Base-by-base conservation (phyloP, 2,888 invertebrate genomes). In the Tachina fera region DNA sequence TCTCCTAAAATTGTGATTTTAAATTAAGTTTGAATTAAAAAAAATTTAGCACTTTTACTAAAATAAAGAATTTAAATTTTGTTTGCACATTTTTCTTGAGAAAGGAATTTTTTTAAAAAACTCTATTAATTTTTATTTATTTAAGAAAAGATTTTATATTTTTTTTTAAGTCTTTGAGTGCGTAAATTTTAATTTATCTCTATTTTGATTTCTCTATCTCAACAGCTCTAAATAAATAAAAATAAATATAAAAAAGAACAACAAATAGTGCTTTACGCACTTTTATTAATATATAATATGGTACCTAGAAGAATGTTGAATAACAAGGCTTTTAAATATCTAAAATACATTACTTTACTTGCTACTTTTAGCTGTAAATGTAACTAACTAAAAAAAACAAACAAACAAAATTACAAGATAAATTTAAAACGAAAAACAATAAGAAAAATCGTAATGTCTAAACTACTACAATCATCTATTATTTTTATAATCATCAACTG, bases 391-490 rank as follows among this genome's bases (percentile, higher is more conserved):
- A 76, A 31, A 74, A 51, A 41, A 63, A 31, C 11, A 39, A 39
- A 31, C 9, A 39, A 19, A 45, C 9, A 74, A n/a, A 61, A 47
- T 39, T 43, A 16, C 19, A 71, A 53, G 53, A 75, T 45, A 39
- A 65, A 43, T 22, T 19, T 31, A 51, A 45, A 70, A 43, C 43
- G 14, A 31, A 63, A 61, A 43, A 65, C 22, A 41, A 70, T n/a
- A 22, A 39, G 39, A 68, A 68, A n/a, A 61, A 70, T 61, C 31
- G n/a, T 71, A 61, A 83, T 83, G 83, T 77, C 72, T 83, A 74
- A 83, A 83, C 77, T 77, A 78, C 77, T 72, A 78, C 61, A 78
- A 51, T 56, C 67, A 60, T 70, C 31, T 31, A 31, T 31, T 6
- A 31, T 31, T 31, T 61, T 77, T 74, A 77, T 51, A 45, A 68